phyloP scores from a whole-genome alignment of 2,797 vertebrate species.

The Rhabdomys pumilio region DNA sequence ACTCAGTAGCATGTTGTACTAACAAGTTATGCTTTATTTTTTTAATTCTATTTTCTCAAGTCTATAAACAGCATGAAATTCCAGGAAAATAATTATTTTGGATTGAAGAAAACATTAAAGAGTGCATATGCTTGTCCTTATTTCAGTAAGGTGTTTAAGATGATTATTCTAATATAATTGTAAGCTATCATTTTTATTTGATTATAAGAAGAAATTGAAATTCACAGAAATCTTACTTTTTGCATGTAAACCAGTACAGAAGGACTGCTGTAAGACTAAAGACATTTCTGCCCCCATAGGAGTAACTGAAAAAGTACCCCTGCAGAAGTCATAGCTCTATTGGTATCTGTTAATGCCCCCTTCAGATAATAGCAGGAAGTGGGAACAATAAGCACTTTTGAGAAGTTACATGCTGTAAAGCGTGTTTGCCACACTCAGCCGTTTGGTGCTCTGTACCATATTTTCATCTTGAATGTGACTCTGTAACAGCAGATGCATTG shows the following conservation, averaged over 20 bases:
- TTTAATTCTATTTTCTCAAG: conserved; percentile 23
- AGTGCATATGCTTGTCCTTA: background rate
- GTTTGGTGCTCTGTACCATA: background rate
- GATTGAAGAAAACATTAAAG: conserved; percentile 43
- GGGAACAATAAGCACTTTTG: conserved; percentile 5
- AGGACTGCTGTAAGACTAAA: background rate
- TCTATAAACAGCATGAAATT: conserved; percentile 13
- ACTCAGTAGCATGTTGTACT: background rate
- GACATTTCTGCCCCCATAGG: background rate
- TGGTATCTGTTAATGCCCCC: conserved; percentile 9
- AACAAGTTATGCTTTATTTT: background rate
- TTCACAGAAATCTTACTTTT: conserved; percentile 54
- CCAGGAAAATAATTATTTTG: conserved; percentile 48
- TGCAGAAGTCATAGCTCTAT: conserved; percentile 38
- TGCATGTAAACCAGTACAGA: background rate
- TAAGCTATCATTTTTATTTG: conserved; percentile 42
- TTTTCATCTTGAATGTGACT: conserved; percentile 30
- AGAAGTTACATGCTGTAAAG: background rate
- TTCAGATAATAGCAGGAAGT: conserved; percentile 52
- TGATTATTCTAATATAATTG: conserved; percentile 15
- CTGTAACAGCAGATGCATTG: conserved; percentile 32
- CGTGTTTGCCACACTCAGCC: background rate
- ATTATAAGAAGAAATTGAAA: conserved; percentile 39
- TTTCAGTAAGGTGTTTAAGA: conserved; percentile 43
- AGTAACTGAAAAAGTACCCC: conserved; percentile 46